Evolutionary conservation across 1,140 invertebrate genomes (phyloP).

Genomic region (Temnothorax longispinosus): DNA sequence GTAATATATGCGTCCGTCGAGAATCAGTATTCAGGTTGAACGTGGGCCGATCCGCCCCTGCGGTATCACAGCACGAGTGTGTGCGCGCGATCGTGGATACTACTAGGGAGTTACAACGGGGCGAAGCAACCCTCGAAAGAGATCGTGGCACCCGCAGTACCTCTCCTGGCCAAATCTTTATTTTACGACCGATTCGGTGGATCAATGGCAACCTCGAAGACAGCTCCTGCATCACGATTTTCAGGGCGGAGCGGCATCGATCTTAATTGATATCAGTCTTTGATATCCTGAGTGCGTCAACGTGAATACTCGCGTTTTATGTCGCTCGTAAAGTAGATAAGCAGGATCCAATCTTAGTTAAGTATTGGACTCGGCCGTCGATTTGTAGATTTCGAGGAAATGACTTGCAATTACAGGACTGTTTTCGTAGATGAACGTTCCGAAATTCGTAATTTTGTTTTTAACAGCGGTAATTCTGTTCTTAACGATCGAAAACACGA

Average conservation of each 20-base stretch:
- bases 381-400: slow-evolving; percentile 33
- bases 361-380: slow-evolving; percentile 4
- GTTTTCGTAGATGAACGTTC: slow-evolving; percentile 20
- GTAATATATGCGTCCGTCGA: slow-evolving; percentile 81
- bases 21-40: slow-evolving; percentile 81
- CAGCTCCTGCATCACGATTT: slow-evolving; percentile 49
- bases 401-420: slow-evolving; percentile 39
- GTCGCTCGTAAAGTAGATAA: slow-evolving; percentile 56
- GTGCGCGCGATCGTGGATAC: slow-evolving; percentile 48
- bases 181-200: slow-evolving; percentile 70
- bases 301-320: slow-evolving; percentile 39
- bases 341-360: slow-evolving; percentile 50
- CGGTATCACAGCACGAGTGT: slow-evolving; percentile 51
- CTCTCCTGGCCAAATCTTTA: slow-evolving; percentile 74
- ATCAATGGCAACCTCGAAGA: slow-evolving; percentile 67
- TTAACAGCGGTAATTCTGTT: not conserved
- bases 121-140: slow-evolving; percentile 66
- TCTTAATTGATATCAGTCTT: slow-evolving; percentile 70
- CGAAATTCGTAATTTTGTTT: slow-evolving; percentile 21
- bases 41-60: slow-evolving; percentile 76
- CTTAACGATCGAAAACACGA: not conserved
- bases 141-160: slow-evolving; percentile 32
- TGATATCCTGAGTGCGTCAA: not conserved
- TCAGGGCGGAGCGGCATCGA: slow-evolving; percentile 58
- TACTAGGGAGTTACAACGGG: slow-evolving; percentile 46